Percentiles rank a stretch among this genome's conserved stretches.
These are phyloP conservation scores for Podotricha telesiphe DNA, from an alignment of 2,888 invertebrate species.

Conservation along the genomic window DNA sequence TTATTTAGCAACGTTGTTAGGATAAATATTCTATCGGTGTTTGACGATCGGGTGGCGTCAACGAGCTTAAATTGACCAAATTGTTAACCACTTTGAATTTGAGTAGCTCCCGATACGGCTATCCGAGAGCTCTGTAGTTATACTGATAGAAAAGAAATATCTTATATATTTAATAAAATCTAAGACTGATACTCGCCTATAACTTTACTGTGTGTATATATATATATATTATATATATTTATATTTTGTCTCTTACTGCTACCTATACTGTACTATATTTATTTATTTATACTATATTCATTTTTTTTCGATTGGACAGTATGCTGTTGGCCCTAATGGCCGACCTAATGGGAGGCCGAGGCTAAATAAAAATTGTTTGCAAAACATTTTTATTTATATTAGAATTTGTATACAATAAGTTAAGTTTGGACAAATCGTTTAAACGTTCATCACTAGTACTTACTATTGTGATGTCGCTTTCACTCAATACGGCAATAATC, in stretches of 20 bases:
- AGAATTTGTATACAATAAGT: background rate
- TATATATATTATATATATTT: too few species aligned
- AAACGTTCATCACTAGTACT: background rate
- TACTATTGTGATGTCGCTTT: slow-evolving; percentile 35
- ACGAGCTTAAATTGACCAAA: slow-evolving; percentile 38
- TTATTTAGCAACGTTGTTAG: slow-evolving; percentile 20
- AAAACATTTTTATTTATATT: too few species aligned
- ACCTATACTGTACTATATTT: too few species aligned
- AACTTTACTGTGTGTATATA: too few species aligned
- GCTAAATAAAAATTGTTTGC: too few species aligned
- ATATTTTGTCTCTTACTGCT: too few species aligned
- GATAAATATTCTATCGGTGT: slow-evolving; percentile 21
- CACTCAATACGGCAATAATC: slow-evolving; percentile 45
- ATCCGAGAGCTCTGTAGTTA: background rate
- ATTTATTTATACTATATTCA: too few species aligned
- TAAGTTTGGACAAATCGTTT: background rate
- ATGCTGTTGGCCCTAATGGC: too few species aligned
- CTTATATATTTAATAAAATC: too few species aligned
- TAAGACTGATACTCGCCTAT: too few species aligned
- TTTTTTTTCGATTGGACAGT: too few species aligned
- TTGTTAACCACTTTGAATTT: slow-evolving; percentile 35
- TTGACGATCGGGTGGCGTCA: slow-evolving; percentile 27
- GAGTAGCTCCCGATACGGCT: slow-evolving; percentile 26
- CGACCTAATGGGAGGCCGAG: too few species aligned
- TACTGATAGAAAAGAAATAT: background rate